Evolutionary conservation across 30 jellyfish, hydroid and myxozoan species (phyloP), one percentile per base, ranked within the genome.

Genomic region (Haliclystus octoradiatus): DNA sequence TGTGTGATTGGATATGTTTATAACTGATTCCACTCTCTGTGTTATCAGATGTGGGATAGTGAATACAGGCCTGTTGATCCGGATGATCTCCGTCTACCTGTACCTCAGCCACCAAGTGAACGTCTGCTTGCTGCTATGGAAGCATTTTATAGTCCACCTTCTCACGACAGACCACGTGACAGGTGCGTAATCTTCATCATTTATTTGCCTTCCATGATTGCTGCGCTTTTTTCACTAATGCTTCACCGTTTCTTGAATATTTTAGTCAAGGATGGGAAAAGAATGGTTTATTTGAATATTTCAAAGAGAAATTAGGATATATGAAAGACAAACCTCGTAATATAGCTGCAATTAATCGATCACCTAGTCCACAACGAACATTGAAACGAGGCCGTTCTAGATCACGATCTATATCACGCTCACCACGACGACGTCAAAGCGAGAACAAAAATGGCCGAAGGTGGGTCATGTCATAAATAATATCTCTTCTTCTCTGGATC

Each of bases 91-190:
- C 93, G 95, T 0, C 82, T 91, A 50, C 99, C 99, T 46, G 85
- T 82, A n/a, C 95, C 95, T 1, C 95, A 83, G 78, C 99, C 99
- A 1, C 99, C 95, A 5, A 83, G 99, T 69, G 99, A 83, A 53
- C 62, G 99, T 40, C 88, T 91, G 15, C 67, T 91, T 25, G 94
- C 95, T 23, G 99, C 99, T 0, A 83, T 91, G 28, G 99, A 91
- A 50, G 99, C 95, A 1, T 91, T 83, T 70, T 91, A 91, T 72
- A 75, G 93, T 26, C 95, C 95, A 4, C 98, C 98, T 2, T 89
- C 98, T 1, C 98, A 89, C 67, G 98, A 89, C 25, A 52, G 98
- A 47, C 98, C 98, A 19, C 65, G 98, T 51, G 98, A 89, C 75
- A 89, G 95, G 98, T 81, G 49, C 50, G 52, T 40, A 19, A 40